phyloP scores from a whole-genome alignment of 1,140 invertebrate species.

The Pseudoatta argentina region DNA sequence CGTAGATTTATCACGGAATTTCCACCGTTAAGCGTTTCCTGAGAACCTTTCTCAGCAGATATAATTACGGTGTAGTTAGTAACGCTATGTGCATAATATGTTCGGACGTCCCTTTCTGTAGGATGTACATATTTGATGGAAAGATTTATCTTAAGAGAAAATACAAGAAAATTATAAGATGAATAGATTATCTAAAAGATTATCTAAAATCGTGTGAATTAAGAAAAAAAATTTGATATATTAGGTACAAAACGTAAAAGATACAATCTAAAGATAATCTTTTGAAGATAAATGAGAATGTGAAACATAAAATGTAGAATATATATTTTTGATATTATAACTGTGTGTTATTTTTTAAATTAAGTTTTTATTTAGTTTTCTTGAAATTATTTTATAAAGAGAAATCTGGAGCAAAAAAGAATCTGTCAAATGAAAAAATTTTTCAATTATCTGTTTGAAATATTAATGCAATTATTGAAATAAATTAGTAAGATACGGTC shows the following conservation, averaged over 20 bases:
- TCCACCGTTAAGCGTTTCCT: constrained; percentile 33
- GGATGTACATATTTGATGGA: neutral
- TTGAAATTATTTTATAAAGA: neutral
- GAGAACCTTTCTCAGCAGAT: constrained; percentile 1
- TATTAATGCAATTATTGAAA: constrained; percentile 10
- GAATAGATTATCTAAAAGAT: neutral
- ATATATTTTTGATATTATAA: neutral
- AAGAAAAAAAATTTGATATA: neutral
- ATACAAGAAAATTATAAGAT: neutral
- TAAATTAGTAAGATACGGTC: neutral
- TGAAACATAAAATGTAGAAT: neutral
- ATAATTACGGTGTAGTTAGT: constrained; percentile 22
- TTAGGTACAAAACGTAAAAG: neutral
- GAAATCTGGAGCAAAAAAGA: neutral
- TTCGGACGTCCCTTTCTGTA: neutral
- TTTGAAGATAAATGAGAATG: neutral
- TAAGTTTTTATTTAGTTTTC: neutral
- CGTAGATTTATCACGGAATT: constrained; percentile 31
- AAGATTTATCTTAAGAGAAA: neutral
- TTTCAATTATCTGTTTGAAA: constrained; percentile 8
- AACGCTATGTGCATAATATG: neutral
- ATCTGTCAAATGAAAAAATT: neutral
- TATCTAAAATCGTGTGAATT: neutral
- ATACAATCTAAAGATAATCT: neutral
- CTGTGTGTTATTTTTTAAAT: neutral